These are phyloP conservation scores for Arizona elegans DNA, from an alignment of 2,113 vertebrate genomes.

Conservation along the genomic window DNA sequence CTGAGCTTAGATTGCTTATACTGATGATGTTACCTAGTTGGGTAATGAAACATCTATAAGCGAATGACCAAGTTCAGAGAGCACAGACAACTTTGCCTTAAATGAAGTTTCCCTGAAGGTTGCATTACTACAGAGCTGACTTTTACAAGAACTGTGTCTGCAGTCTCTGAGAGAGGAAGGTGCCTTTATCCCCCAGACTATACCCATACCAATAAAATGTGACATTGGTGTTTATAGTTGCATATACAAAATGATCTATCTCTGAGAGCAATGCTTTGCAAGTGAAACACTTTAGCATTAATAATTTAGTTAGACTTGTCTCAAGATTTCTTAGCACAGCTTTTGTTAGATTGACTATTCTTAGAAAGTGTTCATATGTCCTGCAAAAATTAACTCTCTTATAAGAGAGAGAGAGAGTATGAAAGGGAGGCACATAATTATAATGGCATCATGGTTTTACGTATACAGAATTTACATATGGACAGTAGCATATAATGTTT, in stretches of 20 bases:
- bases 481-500: not conserved
- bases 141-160: slow-evolving; percentile 28
- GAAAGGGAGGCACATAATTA: not conserved
- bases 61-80: not conserved
- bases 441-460: not conserved
- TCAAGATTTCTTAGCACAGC: not conserved
- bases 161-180: not conserved
- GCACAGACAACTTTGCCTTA: not conserved
- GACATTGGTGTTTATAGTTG: not conserved
- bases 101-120: slow-evolving; percentile 25
- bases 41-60: not conserved
- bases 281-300: not conserved
- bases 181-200: not conserved
- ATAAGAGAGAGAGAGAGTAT: not conserved
- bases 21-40: not conserved
- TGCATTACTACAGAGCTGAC: slow-evolving; percentile 37
- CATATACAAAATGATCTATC: not conserved
- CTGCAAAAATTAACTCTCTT: not conserved
- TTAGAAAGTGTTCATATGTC: not conserved
- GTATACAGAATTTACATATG: not conserved
- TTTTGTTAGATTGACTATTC: not conserved
- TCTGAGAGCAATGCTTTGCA: not conserved
- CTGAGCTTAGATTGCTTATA: not conserved
- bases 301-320: not conserved
- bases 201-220: not conserved